phyloP scores from a whole-genome alignment of 2,888 invertebrate species.

The Agrochola lota region DNA sequence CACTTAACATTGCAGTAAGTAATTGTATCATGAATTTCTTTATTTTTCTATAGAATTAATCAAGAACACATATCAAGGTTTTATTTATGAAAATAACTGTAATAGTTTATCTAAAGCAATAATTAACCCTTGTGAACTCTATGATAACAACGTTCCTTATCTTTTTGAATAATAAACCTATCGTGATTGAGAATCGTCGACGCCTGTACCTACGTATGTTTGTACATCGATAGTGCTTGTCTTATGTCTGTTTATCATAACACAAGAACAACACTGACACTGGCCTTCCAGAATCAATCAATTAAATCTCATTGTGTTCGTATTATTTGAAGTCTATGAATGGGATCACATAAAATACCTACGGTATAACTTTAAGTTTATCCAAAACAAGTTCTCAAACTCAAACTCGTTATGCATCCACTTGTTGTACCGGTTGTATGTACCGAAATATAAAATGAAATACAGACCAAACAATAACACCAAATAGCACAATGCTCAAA shows the following conservation, averaged over 20 bases:
- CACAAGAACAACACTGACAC: neutral
- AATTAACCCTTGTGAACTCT: slow-evolving; percentile 56
- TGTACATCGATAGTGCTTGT: neutral
- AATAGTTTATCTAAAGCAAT: slow-evolving; percentile 26
- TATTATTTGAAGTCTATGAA: neutral
- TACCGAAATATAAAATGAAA: neutral
- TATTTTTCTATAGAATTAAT: neutral
- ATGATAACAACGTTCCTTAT: slow-evolving; percentile 45
- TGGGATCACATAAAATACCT: neutral
- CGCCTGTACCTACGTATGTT: neutral
- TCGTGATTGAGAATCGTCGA: slow-evolving; percentile 28
- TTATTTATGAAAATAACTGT: slow-evolving; percentile 12
- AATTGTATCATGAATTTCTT: neutral
- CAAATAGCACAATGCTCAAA: neutral
- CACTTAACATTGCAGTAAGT: neutral
- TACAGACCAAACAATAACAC: neutral
- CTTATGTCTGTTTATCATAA: neutral
- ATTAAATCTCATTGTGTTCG: slow-evolving; percentile 9
- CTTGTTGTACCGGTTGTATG: neutral
- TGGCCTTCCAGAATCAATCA: slow-evolving; percentile 8
- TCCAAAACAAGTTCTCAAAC: neutral
- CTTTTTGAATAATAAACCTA: slow-evolving; percentile 34
- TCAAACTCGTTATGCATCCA: neutral
- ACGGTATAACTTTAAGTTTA: neutral
- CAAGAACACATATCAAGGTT: slow-evolving; percentile 3